Evolutionary conservation across 37 sponge, comb jelly and placozoan genomes (phyloP).

Genomic region (Theonella swinhoei): DNA sequence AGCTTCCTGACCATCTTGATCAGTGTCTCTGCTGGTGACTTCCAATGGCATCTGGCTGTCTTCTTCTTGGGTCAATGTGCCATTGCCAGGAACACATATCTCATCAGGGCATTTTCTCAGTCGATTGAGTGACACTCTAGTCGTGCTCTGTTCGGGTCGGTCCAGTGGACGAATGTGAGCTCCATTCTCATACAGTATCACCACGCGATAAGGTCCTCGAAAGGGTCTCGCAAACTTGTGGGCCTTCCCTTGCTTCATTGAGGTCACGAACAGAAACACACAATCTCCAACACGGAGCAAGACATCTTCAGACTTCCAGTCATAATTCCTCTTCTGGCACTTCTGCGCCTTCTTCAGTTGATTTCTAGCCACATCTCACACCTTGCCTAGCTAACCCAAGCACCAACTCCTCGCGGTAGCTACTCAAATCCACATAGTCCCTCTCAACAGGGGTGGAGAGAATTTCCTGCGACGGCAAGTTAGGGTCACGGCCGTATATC

Average conservation of each 20-base stretch:
- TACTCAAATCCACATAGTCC: slow-evolving; percentile 5
- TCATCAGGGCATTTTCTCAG: neutral
- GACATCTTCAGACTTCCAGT: neutral
- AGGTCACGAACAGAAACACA: slow-evolving; percentile 23
- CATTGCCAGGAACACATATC: too few species aligned
- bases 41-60: neutral
- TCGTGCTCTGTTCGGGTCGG: neutral
- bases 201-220: slow-evolving; percentile 26
- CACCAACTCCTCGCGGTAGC: neutral
- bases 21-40: neutral
- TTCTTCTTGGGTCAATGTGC: too few species aligned
- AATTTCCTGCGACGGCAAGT: too few species aligned
- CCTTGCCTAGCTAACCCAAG: neutral
- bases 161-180: slow-evolving; percentile 1
- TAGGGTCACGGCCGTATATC: too few species aligned
- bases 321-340: slow-evolving; percentile 11
- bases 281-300: neutral
- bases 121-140: neutral
- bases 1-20: neutral
- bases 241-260: slow-evolving; percentile 7
- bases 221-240: slow-evolving; percentile 36
- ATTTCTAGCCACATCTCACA: slow-evolving; percentile 19
- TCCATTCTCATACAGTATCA: neutral
- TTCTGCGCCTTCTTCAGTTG: slow-evolving; percentile 10
- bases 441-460: too few species aligned